These are phyloP conservation scores for Tachysurus fulvidraco DNA, from an alignment of 2,113 vertebrate genomes.

Conservation along the genomic window DNA sequence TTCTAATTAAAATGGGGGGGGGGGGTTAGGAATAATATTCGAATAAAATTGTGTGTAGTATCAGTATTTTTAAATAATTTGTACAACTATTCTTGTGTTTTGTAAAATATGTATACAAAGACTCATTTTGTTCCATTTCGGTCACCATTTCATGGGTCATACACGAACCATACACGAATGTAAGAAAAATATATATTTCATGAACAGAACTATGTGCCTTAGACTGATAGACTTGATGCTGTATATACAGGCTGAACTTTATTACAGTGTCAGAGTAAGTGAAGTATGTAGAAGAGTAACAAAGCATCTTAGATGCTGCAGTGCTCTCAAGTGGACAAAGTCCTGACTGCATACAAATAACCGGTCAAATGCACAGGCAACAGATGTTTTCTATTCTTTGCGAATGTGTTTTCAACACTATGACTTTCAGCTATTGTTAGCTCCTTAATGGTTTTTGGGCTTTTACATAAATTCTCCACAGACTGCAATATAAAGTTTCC, in stretches of 20 bases:
- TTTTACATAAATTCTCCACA: no score
- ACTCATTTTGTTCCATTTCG: not conserved
- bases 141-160: not conserved
- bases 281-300: not conserved
- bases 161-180: not conserved
- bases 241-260: not conserved
- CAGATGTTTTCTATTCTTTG: not conserved
- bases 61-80: not conserved
- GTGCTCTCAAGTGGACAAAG: conserved; percentile 24
- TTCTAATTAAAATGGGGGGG: not conserved
- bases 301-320: conserved; percentile 6
- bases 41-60: not conserved
- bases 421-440: not conserved
- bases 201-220: not conserved
- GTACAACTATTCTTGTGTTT: not conserved
- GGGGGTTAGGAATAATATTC: not conserved
- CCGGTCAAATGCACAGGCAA: not conserved
- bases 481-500: not conserved
- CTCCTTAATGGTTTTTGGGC: no score
- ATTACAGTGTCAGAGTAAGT: not conserved
- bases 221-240: not conserved
- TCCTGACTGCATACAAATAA: not conserved
- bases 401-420: not conserved
- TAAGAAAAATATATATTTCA: not conserved
- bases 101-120: not conserved